These are phyloP conservation scores for Synanthedon andrenaeformis DNA, from an alignment of 2,888 invertebrate species.

Conservation along the genomic window DNA sequence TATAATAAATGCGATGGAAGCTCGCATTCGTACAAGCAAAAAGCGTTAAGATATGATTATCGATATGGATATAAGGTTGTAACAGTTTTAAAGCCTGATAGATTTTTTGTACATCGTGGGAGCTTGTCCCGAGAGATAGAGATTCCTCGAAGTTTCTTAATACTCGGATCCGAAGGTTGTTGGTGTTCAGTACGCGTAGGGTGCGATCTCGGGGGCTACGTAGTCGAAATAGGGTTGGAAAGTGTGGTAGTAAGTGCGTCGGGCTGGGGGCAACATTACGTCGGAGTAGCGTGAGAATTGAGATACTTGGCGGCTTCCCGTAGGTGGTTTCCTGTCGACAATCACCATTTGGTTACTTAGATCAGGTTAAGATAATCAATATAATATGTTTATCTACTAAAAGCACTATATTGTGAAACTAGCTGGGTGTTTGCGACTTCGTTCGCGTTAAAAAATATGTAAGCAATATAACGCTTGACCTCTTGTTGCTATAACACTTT, in stretches of 20 bases:
- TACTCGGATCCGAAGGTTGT: slow-evolving; percentile 10
- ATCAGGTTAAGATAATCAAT: not conserved
- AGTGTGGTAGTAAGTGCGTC: slow-evolving; percentile 49
- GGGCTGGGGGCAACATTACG: slow-evolving; percentile 49
- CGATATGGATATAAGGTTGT: slow-evolving; percentile 50
- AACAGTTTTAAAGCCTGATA: slow-evolving; percentile 36
- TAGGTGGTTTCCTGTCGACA: slow-evolving; percentile 43
- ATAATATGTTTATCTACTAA: no score
- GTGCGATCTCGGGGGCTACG: slow-evolving; percentile 42
- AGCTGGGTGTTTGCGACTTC: not conserved
- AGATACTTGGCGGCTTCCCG: slow-evolving; percentile 53
- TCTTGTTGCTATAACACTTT: no score
- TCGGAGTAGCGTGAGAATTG: slow-evolving; percentile 66
- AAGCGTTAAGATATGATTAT: slow-evolving; percentile 55
- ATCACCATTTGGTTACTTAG: not conserved
- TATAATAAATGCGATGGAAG: slow-evolving; percentile 31
- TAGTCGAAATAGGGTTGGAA: slow-evolving; percentile 49
- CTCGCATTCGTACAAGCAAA: slow-evolving; percentile 42
- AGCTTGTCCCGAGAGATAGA: slow-evolving; percentile 23
- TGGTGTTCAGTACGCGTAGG: slow-evolving; percentile 46
- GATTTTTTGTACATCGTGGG: slow-evolving; percentile 41
- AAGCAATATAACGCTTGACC: not conserved
- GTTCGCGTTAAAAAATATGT: not conserved
- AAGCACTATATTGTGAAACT: not conserved
- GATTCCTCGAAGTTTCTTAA: slow-evolving; percentile 23